Evolutionary conservation across 2,797 vertebrate species (phyloP).

Genomic region (Rhinoraja longicauda): DNA sequence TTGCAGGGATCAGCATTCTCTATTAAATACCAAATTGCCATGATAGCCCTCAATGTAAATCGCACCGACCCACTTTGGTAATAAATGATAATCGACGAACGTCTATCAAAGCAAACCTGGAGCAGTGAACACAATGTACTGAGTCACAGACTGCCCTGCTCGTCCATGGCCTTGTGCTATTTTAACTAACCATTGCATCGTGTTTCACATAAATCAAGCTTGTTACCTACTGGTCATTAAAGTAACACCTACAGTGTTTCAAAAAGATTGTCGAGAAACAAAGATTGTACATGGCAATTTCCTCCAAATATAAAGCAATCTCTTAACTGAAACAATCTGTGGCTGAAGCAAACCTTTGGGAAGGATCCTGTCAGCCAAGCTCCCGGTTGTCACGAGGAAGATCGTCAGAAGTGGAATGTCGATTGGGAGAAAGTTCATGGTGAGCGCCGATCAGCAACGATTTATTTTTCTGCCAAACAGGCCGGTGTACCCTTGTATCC

Average conservation of each 20-base stretch:
- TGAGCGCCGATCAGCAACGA: conserved; percentile 56
- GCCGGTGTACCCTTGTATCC: conserved; percentile 50
- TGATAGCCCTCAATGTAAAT: not conserved
- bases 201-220: not conserved
- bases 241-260: not conserved
- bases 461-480: conserved; percentile 48
- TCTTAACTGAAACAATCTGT: conserved; percentile 40
- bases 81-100: not conserved
- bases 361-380: conserved; percentile 56
- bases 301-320: not conserved
- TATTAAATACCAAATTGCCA: not conserved
- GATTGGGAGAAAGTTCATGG: conserved; percentile 63
- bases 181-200: not conserved
- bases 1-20: not conserved
- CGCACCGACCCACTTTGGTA: not conserved
- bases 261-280: not conserved
- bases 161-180: not conserved
- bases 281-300: not conserved
- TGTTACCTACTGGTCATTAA: not conserved
- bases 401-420: conserved; percentile 65
- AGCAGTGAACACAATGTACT: no score
- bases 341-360: conserved; percentile 67
- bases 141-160: not conserved
- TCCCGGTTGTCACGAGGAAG: conserved; percentile 60
- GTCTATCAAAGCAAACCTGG: not conserved